Evolutionary conservation across 2,797 vertebrate species (phyloP).

Genomic region (Parauchenoglanis punctatus): DNA sequence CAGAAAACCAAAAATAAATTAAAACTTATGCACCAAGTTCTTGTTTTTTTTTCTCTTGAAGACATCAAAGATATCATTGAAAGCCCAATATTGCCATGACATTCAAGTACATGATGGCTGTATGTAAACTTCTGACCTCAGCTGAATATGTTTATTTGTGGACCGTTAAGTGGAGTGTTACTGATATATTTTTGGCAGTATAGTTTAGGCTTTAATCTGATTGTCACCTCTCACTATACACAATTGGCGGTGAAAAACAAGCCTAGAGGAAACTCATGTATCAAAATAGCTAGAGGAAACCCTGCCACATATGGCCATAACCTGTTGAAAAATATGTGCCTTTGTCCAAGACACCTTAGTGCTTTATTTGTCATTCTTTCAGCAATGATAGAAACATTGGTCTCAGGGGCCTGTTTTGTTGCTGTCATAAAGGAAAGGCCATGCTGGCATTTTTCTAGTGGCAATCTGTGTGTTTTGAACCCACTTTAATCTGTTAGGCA

Average conservation of each 20-base stretch:
- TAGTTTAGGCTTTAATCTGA: not conserved
- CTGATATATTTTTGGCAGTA: conserved; percentile 9
- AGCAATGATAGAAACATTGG: conserved; percentile 76
- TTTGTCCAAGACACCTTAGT: conserved; percentile 51
- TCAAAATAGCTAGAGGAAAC: conserved; percentile 39
- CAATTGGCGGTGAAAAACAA: not conserved
- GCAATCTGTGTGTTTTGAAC: conserved; percentile 69
- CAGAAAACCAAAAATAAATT: too few species aligned
- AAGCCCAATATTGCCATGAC: too few species aligned
- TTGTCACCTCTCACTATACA: not conserved
- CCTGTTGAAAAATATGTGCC: conserved; percentile 31
- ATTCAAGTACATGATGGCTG: too few species aligned
- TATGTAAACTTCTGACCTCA: too few species aligned
- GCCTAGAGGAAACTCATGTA: conserved; percentile 29
- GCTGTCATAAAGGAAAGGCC: conserved; percentile 77
- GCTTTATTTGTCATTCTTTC: conserved; percentile 61
- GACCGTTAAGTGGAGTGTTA: too few species aligned
- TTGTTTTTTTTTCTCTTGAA: too few species aligned
- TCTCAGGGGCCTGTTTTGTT: conserved; percentile 77
- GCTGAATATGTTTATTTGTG: not conserved
- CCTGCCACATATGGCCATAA: conserved; percentile 41
- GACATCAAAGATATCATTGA: too few species aligned
- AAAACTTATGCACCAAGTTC: too few species aligned
- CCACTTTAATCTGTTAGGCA: conserved; percentile 78
- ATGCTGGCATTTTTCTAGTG: conserved; percentile 71